Base-by-base conservation (phyloP, 2,888 invertebrate species). In the Sesamia inferens region DNA sequence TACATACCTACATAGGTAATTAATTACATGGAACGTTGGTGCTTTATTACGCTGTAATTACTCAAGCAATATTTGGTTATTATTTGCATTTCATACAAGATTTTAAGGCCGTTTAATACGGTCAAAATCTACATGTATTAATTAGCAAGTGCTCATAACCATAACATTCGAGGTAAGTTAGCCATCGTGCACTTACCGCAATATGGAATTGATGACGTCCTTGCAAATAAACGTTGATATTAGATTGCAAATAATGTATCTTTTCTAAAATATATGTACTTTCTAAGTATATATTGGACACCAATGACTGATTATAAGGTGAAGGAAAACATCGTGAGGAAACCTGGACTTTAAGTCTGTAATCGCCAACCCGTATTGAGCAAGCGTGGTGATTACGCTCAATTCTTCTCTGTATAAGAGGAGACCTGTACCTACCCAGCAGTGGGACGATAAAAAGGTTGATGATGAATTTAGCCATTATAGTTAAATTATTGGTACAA, bases 101-200 rank as follows among this genome's bases (percentile, higher is more conserved):
- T 78, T 77, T 58, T 67, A 76, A 72, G 77, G 78, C 64, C 72
- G 44, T 66, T 57, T 51, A 69, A 78, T 70, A 63, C 68, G 78
- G 81, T 75, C 72, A 75, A 64, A 70, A 84, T 83, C 74, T 55
- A 78, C 78, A 81, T 75, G 62, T 51, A 42, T 57, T 69, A 42
- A 42, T 57, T 69, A 42, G 57, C 51, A 55, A 63, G 57, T 74
- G 44, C 57, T 57, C 69, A 80, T 24, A 66, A 68, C 42, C 47
- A 54, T 55, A 44, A 51, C 8, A 64, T 71, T 69, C 47, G 42
- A 55, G n/a, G 13, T 67, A 51, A 66, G n/a, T n/a, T 31, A 71
- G 42, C 14, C 44, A 81, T 75, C 16, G 62, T 44, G 22, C 19
- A 19, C 42, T 55, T 62, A 44, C 14, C 31, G 55, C 14, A 48